Conservation (phyloP, 2,797 vertebrate genomes). For the Gymnoscopelus microlampas region DNA sequence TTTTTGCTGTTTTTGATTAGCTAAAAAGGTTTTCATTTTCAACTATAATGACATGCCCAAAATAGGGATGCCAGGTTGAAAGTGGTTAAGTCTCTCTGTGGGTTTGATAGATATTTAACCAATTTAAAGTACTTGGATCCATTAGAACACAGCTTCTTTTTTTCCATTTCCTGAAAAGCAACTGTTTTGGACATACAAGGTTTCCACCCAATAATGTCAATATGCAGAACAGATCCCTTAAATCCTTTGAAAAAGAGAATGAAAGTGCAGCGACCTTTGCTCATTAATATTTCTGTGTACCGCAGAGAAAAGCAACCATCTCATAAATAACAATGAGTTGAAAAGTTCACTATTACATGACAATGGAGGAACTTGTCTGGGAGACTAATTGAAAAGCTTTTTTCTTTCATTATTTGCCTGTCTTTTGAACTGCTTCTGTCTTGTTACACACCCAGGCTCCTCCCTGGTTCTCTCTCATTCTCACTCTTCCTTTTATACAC, state of each 20-base stretch:
- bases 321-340: slow-evolving; percentile 57
- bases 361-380: slow-evolving; percentile 40
- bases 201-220: too few relatives aligned
- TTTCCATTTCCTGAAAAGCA: too few relatives aligned
- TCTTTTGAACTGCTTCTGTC: slow-evolving; percentile 39
- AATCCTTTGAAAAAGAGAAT: slow-evolving; percentile 38
- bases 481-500: slow-evolving; percentile 75
- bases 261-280: slow-evolving; percentile 49
- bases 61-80: too few relatives aligned
- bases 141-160: too few relatives aligned
- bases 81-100: too few relatives aligned
- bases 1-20: too few relatives aligned
- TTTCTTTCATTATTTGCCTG: slow-evolving; percentile 57
- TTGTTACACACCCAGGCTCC: slow-evolving; percentile 29
- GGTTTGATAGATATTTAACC: too few relatives aligned
- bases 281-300: slow-evolving; percentile 55
- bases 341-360: slow-evolving; percentile 51
- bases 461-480: slow-evolving; percentile 58
- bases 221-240: slow-evolving; percentile 6
- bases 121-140: too few relatives aligned
- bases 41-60: too few relatives aligned
- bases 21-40: too few relatives aligned
- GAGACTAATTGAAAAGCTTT: slow-evolving; percentile 61
- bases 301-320: slow-evolving; percentile 32
- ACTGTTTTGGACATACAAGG: too few relatives aligned